Conservation (phyloP, 2,113 vertebrate genomes). For the Pelecanoides urinatrix region DNA sequence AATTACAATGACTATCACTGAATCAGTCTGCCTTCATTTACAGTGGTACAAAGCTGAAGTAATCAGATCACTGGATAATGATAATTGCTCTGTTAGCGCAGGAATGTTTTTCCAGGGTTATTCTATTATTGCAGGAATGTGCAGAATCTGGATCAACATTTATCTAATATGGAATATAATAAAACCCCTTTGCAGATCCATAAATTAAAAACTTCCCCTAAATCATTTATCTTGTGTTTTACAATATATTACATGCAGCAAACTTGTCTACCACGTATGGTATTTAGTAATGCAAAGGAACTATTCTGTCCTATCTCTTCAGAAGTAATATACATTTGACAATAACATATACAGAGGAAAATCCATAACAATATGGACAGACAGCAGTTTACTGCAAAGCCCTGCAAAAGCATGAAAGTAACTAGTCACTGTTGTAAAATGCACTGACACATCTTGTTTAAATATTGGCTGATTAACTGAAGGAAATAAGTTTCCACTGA, state of each 20-base stretch:
- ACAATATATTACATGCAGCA: background rate
- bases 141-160: background rate
- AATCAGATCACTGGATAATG: conserved; percentile 7
- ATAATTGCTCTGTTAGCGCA: background rate
- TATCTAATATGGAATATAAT: background rate
- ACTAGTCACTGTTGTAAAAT: background rate
- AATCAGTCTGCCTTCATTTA: background rate
- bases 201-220: background rate
- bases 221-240: background rate
- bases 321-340: background rate
- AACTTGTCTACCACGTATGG: background rate
- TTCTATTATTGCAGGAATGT: background rate
- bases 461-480: background rate
- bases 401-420: background rate
- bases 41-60: background rate
- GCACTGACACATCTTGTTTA: background rate
- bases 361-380: background rate
- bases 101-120: background rate
- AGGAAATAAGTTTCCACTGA: background rate
- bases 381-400: background rate
- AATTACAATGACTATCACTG: background rate
- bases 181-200: background rate
- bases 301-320: background rate
- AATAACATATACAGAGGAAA: background rate
- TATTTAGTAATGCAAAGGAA: background rate